A percentile compares a stretch with the other conserved stretches of the same genome.
phyloP scores from a whole-genome alignment of 37 sponge, comb jelly and placozoan species.

The Oscarella lobularis region DNA sequence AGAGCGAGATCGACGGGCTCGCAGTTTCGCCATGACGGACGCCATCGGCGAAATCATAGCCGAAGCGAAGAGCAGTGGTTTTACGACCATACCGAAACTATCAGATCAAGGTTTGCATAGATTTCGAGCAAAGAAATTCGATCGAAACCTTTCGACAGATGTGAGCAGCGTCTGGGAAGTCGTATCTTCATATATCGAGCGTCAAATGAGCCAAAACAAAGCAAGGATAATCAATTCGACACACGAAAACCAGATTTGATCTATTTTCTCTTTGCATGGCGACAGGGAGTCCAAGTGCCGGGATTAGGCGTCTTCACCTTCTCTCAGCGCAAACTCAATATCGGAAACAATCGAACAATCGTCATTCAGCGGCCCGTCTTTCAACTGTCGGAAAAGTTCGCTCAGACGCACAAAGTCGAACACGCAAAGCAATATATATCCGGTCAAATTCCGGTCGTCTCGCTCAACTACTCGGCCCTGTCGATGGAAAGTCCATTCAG shows the following conservation, averaged over 20 bases:
- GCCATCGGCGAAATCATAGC: conserved; percentile 18
- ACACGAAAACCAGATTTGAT: too few relatives aligned
- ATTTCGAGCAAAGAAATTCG: not conserved
- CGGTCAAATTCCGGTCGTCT: conserved; percentile 69
- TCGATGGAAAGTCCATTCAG: conserved; percentile 41
- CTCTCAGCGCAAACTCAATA: conserved; percentile 38
- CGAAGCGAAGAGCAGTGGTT: conserved; percentile 29
- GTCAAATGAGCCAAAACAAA: conserved; percentile 44
- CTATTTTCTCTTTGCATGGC: too few relatives aligned
- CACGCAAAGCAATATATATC: conserved; percentile 44
- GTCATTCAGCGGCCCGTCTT: conserved; percentile 65
- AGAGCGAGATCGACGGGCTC: not conserved
- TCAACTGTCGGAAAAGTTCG: conserved; percentile 71
- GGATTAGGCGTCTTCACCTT: conserved; percentile 74
- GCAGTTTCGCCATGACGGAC: conserved; percentile 24
- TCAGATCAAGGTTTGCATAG: conserved; percentile 40
- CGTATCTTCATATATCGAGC: conserved; percentile 39
- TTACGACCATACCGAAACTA: conserved; percentile 24
- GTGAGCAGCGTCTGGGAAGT: conserved; percentile 38
- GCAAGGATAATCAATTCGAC: too few relatives aligned
- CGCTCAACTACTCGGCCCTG: conserved; percentile 58
- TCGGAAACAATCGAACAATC: conserved; percentile 51
- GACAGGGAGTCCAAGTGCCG: conserved; percentile 56
- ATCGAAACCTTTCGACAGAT: conserved; percentile 30
- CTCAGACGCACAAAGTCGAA: conserved; percentile 43